phyloP scores from a whole-genome alignment of 2,797 vertebrate genomes.

The Rhinophrynus dorsalis region DNA sequence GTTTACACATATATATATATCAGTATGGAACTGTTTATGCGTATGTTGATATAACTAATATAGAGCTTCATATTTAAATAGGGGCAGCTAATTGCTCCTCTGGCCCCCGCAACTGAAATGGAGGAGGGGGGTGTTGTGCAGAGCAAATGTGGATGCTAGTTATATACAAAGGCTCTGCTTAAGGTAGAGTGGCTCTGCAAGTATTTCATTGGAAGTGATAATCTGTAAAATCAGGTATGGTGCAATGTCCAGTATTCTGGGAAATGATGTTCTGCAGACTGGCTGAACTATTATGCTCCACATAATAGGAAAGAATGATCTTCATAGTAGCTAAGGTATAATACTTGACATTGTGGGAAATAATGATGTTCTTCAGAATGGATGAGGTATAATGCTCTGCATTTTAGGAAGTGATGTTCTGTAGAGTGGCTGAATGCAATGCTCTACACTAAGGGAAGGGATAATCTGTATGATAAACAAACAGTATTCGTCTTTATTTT shows the following conservation, averaged over 20 bases:
- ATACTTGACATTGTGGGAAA: background rate
- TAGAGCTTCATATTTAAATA: conserved; percentile 23
- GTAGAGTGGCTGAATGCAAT: background rate
- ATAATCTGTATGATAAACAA: too few species aligned
- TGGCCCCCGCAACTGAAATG: background rate
- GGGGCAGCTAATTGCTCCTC: background rate
- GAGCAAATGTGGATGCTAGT: background rate
- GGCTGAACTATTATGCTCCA: too few species aligned
- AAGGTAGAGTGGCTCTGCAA: background rate
- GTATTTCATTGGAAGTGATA: background rate
- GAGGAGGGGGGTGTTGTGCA: background rate
- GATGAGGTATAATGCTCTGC: background rate
- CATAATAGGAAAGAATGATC: too few species aligned
- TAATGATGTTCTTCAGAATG: background rate
- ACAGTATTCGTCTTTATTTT: conserved; percentile 5
- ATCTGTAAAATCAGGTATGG: background rate
- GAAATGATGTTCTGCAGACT: background rate
- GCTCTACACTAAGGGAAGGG: background rate
- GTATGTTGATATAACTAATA: conserved; percentile 37
- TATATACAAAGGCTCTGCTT: background rate
- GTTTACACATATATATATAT: conserved; percentile 15
- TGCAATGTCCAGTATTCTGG: background rate
- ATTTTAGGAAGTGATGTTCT: background rate
- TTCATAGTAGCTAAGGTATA: too few species aligned
- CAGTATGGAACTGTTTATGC: conserved; percentile 27